phyloP scores from a whole-genome alignment of 2,888 invertebrate species.

The Chalcis sispes region DNA sequence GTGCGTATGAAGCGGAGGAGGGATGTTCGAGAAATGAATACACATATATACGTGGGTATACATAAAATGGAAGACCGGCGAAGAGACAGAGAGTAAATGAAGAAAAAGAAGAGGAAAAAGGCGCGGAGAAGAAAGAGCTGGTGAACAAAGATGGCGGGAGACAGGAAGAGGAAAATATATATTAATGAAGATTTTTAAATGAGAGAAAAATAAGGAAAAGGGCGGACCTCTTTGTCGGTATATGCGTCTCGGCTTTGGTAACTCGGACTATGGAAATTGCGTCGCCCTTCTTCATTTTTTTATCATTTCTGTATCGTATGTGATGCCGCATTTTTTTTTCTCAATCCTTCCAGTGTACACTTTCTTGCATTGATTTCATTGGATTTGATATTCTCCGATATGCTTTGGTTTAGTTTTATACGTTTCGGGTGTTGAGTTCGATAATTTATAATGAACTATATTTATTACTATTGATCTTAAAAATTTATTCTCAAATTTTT shows the following conservation, averaged over 20 bases:
- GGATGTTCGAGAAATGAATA: too few species aligned
- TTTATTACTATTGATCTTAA: too few species aligned
- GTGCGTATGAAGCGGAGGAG: too few species aligned
- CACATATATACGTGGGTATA: too few species aligned
- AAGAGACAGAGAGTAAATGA: conserved; percentile 25
- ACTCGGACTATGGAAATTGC: conserved; percentile 73
- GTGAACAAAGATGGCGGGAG: conserved; percentile 53
- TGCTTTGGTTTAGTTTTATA: not conserved
- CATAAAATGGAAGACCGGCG: conserved; percentile 4
- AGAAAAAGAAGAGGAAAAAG: conserved; percentile 50
- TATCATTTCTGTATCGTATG: conserved; percentile 7
- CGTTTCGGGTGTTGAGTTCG: too few species aligned
- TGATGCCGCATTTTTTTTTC: not conserved
- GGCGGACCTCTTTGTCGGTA: conserved; percentile 73
- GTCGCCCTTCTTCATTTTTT: conserved; percentile 43
- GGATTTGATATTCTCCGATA: too few species aligned
- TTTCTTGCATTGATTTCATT: not conserved
- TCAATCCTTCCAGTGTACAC: not conserved
- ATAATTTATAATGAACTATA: too few species aligned
- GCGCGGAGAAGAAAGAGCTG: conserved; percentile 54
- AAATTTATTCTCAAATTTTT: too few species aligned
- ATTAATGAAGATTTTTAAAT: conserved; percentile 76
- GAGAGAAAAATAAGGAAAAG: conserved; percentile 74
- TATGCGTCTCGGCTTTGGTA: conserved; percentile 74
- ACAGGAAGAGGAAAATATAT: conserved; percentile 62